Base-by-base conservation (phyloP, 1,140 invertebrate genomes). In the Apis florea region DNA sequence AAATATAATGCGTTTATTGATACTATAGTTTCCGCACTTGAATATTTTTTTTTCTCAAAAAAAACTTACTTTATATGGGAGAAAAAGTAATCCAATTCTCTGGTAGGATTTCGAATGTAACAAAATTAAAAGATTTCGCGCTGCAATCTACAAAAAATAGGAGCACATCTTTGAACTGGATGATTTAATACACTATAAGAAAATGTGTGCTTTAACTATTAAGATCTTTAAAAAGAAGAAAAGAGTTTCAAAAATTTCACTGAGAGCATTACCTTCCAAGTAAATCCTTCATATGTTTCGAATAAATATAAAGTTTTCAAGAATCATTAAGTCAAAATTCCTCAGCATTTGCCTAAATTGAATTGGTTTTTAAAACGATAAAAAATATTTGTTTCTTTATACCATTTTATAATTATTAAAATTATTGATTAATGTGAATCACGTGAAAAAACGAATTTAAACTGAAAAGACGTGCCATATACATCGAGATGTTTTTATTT, bases 281-380 rank as follows among this genome's bases (percentile, higher is more conserved):
- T 47, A 8, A 64, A 82, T 56, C 40, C 19, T 26, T 49, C 17
- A 6, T 74, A 82, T n/a, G 53, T 85, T 51, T 85, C 71, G 75
- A 82, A 80, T n/a, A 85, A 68, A 21, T 85, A 70, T 19, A 85
- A 82, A 72, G 69, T 85, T 53, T 75, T 85, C n/a, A 85, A 79
- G 59, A 82, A 82, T 49, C 6, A 5, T 40, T 40, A 47, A 58
- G 53, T 70, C 17, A 84, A 82, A 58, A 74, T 56, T 19, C 0
- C 15, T 26, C 31, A 40, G 4, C 21, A 59, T 24, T 58, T 15
- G 26, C 2, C 9, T 21, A 40, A 40, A 40, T 40, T 40, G 31
- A 40, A 40, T 40, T 40, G 31, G 0, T 5, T 40, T 5, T 40
- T 40, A 5, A 31, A 9, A 51, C 54, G 10, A 70, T 54, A 24